These are phyloP conservation scores for Pterobdella sp. DNA, from an alignment of 2,888 invertebrate genomes.

Conservation along the genomic window DNA sequence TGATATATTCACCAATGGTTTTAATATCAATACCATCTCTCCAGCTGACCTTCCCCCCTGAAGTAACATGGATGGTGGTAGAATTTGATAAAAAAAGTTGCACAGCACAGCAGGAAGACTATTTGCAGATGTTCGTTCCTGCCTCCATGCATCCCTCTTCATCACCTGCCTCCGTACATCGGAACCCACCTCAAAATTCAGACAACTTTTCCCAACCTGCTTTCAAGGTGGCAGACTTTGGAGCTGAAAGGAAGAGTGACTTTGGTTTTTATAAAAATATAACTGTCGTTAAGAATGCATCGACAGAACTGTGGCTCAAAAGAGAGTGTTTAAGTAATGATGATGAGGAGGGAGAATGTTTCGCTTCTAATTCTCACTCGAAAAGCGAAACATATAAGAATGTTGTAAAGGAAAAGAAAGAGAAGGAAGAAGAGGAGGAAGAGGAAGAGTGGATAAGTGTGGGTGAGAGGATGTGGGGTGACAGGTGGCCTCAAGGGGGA, in stretches of 20 bases:
- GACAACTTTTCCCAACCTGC: no score
- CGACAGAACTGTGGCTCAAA: background rate
- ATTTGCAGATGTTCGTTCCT: conserved; percentile 56
- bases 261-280: no score
- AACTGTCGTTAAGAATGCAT: background rate
- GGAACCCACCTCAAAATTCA: no score
- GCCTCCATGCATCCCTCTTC: conserved; percentile 14
- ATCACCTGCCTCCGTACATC: no score
- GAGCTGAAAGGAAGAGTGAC: no score
- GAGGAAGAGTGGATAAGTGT: conserved; percentile 48
- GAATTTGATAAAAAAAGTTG: conserved; percentile 87
- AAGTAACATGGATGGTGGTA: conserved; percentile 81
- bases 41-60: conserved; percentile 72
- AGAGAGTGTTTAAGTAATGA: background rate
- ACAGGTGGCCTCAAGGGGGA: conserved; percentile 73
- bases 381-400: background rate
- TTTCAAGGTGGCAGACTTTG: no score
- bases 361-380: background rate
- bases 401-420: no score
- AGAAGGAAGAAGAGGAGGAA: background rate
- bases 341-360: background rate
- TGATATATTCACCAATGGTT: background rate
- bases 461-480: conserved; percentile 51
- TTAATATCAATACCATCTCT: background rate
- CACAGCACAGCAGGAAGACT: conserved; percentile 86